Base-by-base conservation (phyloP, 2,888 invertebrate species). In the Cryptocephalus primarius region DNA sequence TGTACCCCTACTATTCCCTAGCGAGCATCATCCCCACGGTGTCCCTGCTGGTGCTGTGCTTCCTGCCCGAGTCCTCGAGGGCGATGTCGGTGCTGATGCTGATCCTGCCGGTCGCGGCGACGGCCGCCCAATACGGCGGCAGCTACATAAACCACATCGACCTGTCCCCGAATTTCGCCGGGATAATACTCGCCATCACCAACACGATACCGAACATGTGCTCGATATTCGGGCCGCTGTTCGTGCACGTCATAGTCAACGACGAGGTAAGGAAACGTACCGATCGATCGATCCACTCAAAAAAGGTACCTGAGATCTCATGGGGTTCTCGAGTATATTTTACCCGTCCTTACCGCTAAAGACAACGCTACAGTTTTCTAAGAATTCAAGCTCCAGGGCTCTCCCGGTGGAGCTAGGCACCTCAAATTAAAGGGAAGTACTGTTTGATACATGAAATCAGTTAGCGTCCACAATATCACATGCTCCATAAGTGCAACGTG, bases 181-280 rank as follows among this genome's bases (percentile, higher is more conserved):
- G 88, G 32, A 81, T 83, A 0, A 68, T 89, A 53, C 87, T 89
- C 86, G 89, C 89, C 8, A 79, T 89, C 56, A 87, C 86, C 2
- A 89, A 89, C 63, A 82, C 82, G 8, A 71, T 77, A 10, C 82
- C 85, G 0, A 87, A 85, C 58, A 71, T 88, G 10, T 82, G 85
- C 68, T 85, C 88, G 45, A 83, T 89, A 49, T 70, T 88, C 57
- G 87, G 86, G 0, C 88, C 89, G 0, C 68, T 85, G 1, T 73
- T 81, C 32, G 85, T 85, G 1, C 81, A 83, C 2, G 65, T 77
- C 10, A 77, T 89, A 32, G 79, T 87, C 1, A 70, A 70, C 8
- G 78, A 86, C 62, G 75, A 79, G 72, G 88, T 85, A 66, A 67
- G 33, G 4, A 4, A 40, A 8, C 6, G n/a, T n/a, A n/a, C n/a